A percentile compares a stretch with the other conserved stretches of the same genome.
These are phyloP conservation scores for pig (Sus scrofa) DNA, from an alignment of 2,113 vertebrate genomes.

Conservation along the genomic window T2T-Sscrofa CM000813.6:141064501-141065000, in stretches of 20 bases:
- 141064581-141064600: not conserved
- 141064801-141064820: not conserved
- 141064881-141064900: not conserved
- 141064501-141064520: constrained; percentile 34
- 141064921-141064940: constrained; percentile 93
- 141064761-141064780: not conserved
- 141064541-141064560: constrained; percentile 27
- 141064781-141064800: not conserved
- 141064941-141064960: constrained; percentile 95
- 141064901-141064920: not conserved
- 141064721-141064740: constrained; percentile 35
- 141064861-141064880: not conserved
- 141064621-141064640: constrained; percentile 55
- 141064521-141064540: not conserved
- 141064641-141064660: not conserved
- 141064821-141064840: constrained; percentile 10
- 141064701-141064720: not conserved
- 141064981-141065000: constrained; percentile 97
- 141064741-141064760: not conserved
- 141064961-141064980: constrained; percentile 98
- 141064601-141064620: constrained; percentile 24
- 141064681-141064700: not conserved
- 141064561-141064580: not conserved
- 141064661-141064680: not conserved
- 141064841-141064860: not conserved